Evolutionary conservation across 92 coral and sea anemone species (phyloP).

Genomic region (Actinernus sp.): DNA sequence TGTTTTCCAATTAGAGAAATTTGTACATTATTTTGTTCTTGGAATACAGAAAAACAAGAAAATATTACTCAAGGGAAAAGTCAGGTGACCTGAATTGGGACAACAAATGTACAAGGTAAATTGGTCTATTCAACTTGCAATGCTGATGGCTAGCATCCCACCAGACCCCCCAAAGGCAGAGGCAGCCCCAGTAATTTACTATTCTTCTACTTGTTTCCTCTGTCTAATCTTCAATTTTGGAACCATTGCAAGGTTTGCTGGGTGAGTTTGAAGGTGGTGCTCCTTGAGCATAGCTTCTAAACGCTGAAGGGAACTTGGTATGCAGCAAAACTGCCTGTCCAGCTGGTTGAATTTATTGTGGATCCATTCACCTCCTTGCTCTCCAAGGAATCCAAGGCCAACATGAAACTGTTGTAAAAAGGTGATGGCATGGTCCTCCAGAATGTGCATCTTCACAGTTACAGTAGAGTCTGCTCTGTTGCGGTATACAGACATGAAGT

Average conservation of each 20-base stretch:
- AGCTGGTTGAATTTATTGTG: neutral
- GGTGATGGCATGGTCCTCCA: slow-evolving; percentile 16
- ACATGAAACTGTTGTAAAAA: slow-evolving; percentile 4
- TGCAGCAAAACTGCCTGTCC: slow-evolving; percentile 5
- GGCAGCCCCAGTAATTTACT: no score
- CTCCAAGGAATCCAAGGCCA: slow-evolving; percentile 24
- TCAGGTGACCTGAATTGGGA: no score
- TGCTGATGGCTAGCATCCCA: no score
- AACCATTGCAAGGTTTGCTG: slow-evolving; percentile 7
- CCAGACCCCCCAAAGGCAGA: no score
- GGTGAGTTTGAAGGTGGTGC: slow-evolving; percentile 19
- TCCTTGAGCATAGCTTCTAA: slow-evolving; percentile 15
- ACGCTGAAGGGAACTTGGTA: slow-evolving; percentile 21
- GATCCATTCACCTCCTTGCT: slow-evolving; percentile 21
- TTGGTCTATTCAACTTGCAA: no score
- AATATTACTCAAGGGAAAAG: no score
- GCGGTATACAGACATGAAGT: slow-evolving; percentile 11
- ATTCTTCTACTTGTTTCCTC: no score
- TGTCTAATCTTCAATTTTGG: no score
- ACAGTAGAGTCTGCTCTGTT: slow-evolving; percentile 8
- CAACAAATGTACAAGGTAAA: no score
- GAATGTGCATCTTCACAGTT: slow-evolving; percentile 26
- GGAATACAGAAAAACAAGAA: no score
- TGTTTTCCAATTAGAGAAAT: no score
- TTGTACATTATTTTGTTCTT: no score